Evolutionary conservation across 2,888 invertebrate species (phyloP).

Genomic region (Acanthosepion esculentum): DNA sequence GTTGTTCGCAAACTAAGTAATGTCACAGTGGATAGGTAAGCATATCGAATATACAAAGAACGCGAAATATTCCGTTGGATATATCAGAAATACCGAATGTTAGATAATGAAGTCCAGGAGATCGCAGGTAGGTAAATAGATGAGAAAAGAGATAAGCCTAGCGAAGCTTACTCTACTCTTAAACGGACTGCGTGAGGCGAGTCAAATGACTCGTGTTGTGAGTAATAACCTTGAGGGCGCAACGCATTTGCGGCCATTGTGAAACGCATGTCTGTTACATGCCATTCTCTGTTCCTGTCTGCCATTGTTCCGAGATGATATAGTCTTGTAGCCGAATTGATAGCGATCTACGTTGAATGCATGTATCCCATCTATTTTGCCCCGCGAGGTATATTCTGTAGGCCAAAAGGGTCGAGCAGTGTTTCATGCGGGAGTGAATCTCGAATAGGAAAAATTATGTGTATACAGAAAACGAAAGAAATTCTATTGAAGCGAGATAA

Average conservation of each 20-base stretch:
- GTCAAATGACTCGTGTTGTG: neutral
- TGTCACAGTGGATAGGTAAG: too few relatives aligned
- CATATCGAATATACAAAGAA: too few relatives aligned
- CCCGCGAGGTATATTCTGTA: neutral
- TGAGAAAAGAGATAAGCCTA: neutral
- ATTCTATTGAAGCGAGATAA: too few relatives aligned
- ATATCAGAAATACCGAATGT: neutral
- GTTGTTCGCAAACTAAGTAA: too few relatives aligned
- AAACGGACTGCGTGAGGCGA: neutral
- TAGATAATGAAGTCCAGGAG: neutral
- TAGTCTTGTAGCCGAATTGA: neutral
- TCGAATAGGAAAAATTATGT: neutral
- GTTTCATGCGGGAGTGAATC: neutral
- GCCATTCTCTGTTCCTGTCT: neutral
- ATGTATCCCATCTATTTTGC: neutral
- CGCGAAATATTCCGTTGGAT: too few relatives aligned
- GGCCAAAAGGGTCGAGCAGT: neutral
- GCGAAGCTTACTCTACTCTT: neutral
- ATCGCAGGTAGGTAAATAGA: neutral
- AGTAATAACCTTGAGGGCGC: neutral
- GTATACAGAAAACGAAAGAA: neutral
- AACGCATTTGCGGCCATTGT: neutral
- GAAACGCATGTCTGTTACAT: neutral
- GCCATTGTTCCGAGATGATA: neutral
- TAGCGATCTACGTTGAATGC: neutral